These are phyloP conservation scores for Drosophila bocki DNA, from an alignment of 1,140 invertebrate species.

Conservation along the genomic window DNA sequence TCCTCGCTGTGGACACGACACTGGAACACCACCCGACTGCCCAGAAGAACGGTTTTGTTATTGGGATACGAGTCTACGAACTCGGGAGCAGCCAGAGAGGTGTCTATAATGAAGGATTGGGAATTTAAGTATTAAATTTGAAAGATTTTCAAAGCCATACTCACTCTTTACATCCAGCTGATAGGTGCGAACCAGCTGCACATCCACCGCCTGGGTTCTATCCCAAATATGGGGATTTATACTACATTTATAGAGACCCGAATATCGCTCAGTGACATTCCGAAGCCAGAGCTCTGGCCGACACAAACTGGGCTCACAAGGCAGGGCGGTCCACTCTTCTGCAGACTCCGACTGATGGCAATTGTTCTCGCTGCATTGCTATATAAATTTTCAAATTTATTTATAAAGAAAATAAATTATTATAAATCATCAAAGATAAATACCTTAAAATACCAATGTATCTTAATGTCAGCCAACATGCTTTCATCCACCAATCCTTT, in stretches of 20 bases:
- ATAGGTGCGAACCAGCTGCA: conserved; percentile 77
- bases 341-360: conserved; percentile 60
- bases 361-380: conserved; percentile 79
- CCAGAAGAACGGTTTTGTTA: conserved; percentile 59
- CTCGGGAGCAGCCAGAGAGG: conserved; percentile 67
- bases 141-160: neutral
- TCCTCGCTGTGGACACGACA: conserved; percentile 79
- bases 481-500: conserved; percentile 68
- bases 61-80: conserved; percentile 75
- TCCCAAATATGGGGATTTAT: conserved; percentile 70
- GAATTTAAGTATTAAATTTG: neutral
- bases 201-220: conserved; percentile 52
- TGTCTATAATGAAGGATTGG: conserved; percentile 45
- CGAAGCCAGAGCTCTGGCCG: conserved; percentile 68
- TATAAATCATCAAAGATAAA: neutral
- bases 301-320: conserved; percentile 73
- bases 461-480: conserved; percentile 60
- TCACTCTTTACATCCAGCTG: conserved; percentile 78
- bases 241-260: conserved; percentile 80
- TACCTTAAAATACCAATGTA: conserved; percentile 83
- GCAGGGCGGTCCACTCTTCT: conserved; percentile 76
- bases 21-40: conserved; percentile 73
- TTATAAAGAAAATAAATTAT: neutral
- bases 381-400: neutral
- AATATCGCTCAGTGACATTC: conserved; percentile 78